Conservation (phyloP, 2,797 vertebrate species). For the Bufotes viridis region DNA sequence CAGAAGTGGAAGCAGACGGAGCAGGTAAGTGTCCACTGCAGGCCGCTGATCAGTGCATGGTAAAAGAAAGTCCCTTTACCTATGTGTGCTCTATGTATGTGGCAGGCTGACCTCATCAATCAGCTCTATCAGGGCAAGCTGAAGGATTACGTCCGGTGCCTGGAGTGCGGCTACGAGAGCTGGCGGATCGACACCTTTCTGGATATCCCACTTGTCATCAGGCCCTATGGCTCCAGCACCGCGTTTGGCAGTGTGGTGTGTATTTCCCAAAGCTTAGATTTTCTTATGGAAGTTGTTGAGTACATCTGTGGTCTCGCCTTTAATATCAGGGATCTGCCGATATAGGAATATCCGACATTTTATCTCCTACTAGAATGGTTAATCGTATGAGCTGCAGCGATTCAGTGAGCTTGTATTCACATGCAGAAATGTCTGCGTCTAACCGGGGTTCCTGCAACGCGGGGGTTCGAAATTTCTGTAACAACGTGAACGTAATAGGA, state of each 20-base stretch:
- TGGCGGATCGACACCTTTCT: conserved; percentile 98
- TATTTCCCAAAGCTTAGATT: conserved; percentile 52
- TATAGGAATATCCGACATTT: too few species aligned
- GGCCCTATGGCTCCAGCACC: conserved; percentile 96
- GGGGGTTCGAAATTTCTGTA: too few species aligned
- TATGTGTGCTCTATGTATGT: conserved; percentile 62
- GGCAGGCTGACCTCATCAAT: conserved; percentile 98
- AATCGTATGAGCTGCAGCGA: too few species aligned
- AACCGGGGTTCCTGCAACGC: too few species aligned
- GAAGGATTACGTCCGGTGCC: conserved; percentile 97
- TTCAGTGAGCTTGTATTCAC: too few species aligned
- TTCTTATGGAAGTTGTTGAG: too few species aligned
- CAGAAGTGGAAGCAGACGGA: conserved; percentile 99
- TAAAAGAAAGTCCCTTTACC: not conserved
- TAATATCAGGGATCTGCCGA: too few species aligned
- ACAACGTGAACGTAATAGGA: too few species aligned
- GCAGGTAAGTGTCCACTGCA: conserved; percentile 79
- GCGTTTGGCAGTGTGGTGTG: conserved; percentile 97
- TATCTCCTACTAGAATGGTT: too few species aligned
- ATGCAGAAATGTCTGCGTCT: too few species aligned
- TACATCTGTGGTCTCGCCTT: too few species aligned
- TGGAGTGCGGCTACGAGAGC: conserved; percentile 98
- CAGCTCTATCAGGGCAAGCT: conserved; percentile 98
- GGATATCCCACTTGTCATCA: conserved; percentile 98
- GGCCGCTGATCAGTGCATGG: not conserved